A percentile compares a stretch with the other conserved stretches of the same genome.
These are phyloP conservation scores for Numenius arquata DNA, from an alignment of 2,113 vertebrate genomes.

Conservation along the genomic window DNA sequence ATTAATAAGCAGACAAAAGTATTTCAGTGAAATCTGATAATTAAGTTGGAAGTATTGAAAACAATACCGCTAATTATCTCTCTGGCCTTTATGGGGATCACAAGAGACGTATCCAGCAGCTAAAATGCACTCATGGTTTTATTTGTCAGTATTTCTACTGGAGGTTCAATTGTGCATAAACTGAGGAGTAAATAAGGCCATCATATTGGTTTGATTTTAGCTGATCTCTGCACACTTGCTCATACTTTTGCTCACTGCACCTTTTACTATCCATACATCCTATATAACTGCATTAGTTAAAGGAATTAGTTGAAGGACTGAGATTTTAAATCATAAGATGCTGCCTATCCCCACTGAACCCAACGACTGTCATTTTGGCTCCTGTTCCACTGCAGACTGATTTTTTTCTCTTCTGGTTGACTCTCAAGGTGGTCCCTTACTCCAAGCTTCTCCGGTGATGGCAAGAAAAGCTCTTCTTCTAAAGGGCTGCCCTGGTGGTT, in stretches of 20 bases:
- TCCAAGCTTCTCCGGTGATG: constrained; percentile 53
- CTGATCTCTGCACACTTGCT: neutral
- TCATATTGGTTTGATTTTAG: neutral
- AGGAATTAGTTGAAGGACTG: neutral
- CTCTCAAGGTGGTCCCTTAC: constrained; percentile 49
- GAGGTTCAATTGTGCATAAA: neutral
- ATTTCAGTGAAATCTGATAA: neutral
- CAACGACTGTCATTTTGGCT: neutral
- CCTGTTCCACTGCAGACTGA: neutral
- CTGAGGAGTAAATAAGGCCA: neutral
- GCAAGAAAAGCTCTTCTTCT: constrained; percentile 57
- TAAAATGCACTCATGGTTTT: neutral
- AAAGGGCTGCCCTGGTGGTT: constrained; percentile 93
- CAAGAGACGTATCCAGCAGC: neutral
- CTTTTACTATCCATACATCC: neutral
- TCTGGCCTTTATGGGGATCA: neutral
- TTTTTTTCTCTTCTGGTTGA: neutral
- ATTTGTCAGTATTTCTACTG: neutral
- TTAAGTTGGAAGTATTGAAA: neutral
- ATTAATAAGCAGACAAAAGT: neutral
- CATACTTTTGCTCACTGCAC: neutral
- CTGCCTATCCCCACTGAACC: neutral
- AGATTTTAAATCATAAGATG: neutral
- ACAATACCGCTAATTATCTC: neutral
- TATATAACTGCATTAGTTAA: neutral